Conservation (phyloP, 2,797 vertebrate species). For the Pantherophis alleghaniensis region DNA sequence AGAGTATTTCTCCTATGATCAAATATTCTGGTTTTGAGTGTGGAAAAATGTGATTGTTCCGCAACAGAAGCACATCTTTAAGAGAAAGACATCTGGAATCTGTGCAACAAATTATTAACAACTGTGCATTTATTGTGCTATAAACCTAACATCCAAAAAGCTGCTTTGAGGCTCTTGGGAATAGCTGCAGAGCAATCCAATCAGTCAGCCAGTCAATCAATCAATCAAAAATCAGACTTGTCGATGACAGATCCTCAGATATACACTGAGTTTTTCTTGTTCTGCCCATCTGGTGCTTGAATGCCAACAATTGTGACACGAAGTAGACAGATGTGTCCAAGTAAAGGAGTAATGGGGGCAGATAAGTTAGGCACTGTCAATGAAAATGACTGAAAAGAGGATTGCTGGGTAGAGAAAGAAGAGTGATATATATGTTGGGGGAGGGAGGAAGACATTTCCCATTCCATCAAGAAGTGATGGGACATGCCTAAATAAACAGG, state of each 20-base stretch:
- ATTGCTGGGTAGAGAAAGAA: neutral
- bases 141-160: neutral
- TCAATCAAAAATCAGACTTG: neutral
- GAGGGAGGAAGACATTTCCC: neutral
- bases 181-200: neutral
- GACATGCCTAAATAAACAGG: neutral
- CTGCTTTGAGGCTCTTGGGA: neutral
- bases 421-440: neutral
- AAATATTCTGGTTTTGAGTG: conserved; percentile 21
- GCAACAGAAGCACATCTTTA: conserved; percentile 12
- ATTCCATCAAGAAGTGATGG: neutral
- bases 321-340: neutral
- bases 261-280: neutral
- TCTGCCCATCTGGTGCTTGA: neutral
- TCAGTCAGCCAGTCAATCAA: neutral
- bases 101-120: conserved; percentile 11
- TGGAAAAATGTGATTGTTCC: conserved; percentile 14
- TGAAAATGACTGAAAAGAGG: neutral
- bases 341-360: neutral
- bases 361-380: neutral
- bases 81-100: conserved; percentile 12
- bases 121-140: conserved; percentile 6
- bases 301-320: neutral
- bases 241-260: neutral
- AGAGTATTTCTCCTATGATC: neutral